These are phyloP conservation scores for Prosopocoilus inquinatus DNA, from an alignment of 2,888 invertebrate species.

Conservation along the genomic window DNA sequence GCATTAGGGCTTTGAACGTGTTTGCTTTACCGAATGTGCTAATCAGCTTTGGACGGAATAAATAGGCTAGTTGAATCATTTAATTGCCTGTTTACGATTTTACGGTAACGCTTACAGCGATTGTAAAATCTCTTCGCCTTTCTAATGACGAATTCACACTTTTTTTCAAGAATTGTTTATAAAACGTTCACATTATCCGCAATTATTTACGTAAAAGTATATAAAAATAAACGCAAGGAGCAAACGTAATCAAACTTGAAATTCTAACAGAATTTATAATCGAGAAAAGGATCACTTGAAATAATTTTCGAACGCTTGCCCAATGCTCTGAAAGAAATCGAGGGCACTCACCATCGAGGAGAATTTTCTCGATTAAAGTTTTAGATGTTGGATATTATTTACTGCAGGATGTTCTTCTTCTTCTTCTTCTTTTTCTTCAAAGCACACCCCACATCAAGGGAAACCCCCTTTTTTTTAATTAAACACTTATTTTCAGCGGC, in stretches of 20 bases:
- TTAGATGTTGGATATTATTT: no score
- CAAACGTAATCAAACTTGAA: constrained; percentile 12
- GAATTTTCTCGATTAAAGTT: no score
- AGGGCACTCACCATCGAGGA: neutral
- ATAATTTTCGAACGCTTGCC: constrained; percentile 15
- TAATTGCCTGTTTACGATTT: constrained; percentile 5
- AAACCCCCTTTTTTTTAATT: no score
- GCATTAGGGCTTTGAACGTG: constrained; percentile 37
- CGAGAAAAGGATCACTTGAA: constrained; percentile 17
- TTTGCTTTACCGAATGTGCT: constrained; percentile 38
- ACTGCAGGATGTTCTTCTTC: no score
- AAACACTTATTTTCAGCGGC: no score
- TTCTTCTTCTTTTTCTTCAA: no score
- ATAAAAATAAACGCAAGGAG: no score
- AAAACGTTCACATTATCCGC: neutral
- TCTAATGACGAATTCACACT: no score
- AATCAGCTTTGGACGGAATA: constrained; percentile 25
- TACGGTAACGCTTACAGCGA: no score
- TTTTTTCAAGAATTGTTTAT: neutral
- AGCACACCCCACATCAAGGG: no score
- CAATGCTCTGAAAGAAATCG: constrained; percentile 4
- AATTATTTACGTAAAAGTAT: no score
- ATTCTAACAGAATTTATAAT: constrained; percentile 18
- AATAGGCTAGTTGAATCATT: constrained; percentile 14
- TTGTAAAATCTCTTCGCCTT: no score